Conservation (phyloP, 2,113 vertebrate species). For the Oryzias curvinotus region DNA sequence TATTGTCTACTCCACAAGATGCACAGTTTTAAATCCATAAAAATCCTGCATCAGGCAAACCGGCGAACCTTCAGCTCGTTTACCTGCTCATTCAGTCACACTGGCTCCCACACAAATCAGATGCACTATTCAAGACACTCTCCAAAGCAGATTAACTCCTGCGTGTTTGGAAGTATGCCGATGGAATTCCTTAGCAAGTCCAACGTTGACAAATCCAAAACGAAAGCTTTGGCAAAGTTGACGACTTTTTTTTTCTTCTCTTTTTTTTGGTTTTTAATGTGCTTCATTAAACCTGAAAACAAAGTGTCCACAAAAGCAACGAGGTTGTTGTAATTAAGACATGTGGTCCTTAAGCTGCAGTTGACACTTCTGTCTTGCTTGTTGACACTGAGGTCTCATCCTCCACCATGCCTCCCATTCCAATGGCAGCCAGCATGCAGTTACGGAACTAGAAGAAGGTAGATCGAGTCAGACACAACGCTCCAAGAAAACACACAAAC, state of each 20-base stretch:
- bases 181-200: conserved; percentile 23
- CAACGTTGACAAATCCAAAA: conserved; percentile 17
- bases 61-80: conserved; percentile 14
- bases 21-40: conserved; percentile 40
- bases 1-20: conserved; percentile 45
- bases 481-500: background rate
- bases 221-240: conserved; percentile 16
- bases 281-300: background rate
- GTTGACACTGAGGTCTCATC: conserved; percentile 79
- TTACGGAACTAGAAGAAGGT: conserved; percentile 79
- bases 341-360: conserved; percentile 41
- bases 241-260: background rate
- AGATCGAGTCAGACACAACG: background rate
- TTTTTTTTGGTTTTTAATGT: background rate
- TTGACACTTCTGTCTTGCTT: conserved; percentile 85
- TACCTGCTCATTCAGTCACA: conserved; percentile 1
- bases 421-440: conserved; percentile 82
- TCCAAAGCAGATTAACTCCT: conserved; percentile 22
- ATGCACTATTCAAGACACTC: conserved; percentile 21
- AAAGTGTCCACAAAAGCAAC: conserved; percentile 29
- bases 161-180: conserved; percentile 18
- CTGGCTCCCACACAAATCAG: conserved; percentile 3
- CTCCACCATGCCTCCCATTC: conserved; percentile 82
- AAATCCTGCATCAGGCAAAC: conserved; percentile 33
- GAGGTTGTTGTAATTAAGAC: conserved; percentile 60